Conservation (phyloP, 2,113 vertebrate genomes). For the Bufo bufo region DNA sequence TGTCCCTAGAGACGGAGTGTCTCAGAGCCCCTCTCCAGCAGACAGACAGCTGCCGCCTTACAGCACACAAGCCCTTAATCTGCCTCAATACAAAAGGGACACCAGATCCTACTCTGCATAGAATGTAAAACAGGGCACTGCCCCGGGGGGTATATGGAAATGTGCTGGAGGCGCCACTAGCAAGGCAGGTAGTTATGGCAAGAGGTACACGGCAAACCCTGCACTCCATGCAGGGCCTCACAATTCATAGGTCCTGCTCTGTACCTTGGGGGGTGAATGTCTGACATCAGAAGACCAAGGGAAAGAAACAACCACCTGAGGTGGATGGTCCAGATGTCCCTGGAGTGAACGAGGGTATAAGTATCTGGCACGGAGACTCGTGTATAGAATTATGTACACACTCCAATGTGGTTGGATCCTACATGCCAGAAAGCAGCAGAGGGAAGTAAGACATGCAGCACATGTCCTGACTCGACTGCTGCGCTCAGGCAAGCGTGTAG, state of each 20-base stretch:
- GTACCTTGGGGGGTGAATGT: background rate
- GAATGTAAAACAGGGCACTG: conserved; percentile 15
- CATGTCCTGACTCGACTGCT: conserved; percentile 27
- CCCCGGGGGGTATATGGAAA: background rate
- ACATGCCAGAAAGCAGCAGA: no score
- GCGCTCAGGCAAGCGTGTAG: background rate
- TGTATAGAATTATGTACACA: background rate
- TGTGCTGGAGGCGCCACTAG: background rate
- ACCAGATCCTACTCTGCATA: conserved; percentile 53
- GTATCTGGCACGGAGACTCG: background rate
- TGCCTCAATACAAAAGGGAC: conserved; percentile 45
- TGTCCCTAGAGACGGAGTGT: conserved; percentile 42
- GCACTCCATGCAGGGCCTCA: background rate
- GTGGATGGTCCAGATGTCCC: background rate
- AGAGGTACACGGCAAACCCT: background rate
- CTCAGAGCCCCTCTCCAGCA: conserved; percentile 43
- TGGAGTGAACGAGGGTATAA: background rate
- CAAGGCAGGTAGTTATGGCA: conserved; percentile 18
- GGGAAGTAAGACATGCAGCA: conserved; percentile 1
- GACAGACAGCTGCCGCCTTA: conserved; percentile 53
- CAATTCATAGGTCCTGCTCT: background rate
- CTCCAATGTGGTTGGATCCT: background rate
- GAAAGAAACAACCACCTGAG: background rate
- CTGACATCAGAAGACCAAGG: background rate
- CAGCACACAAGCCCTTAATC: conserved; percentile 54